These are phyloP conservation scores for Synaphobranchus kaupii DNA, from an alignment of 2,797 vertebrate species.

Conservation along the genomic window DNA sequence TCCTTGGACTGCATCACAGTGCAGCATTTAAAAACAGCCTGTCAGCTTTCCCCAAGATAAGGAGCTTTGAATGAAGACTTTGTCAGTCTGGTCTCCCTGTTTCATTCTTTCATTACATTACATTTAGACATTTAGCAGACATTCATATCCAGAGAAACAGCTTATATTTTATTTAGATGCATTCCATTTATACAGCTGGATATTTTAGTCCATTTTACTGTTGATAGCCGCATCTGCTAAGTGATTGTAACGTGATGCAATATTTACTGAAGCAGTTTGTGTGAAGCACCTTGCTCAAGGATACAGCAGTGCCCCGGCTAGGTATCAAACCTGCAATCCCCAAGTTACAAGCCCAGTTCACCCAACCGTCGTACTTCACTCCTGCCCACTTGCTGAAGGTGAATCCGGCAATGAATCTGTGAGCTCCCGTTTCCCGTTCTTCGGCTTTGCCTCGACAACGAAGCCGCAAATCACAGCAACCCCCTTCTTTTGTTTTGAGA, in stretches of 20 bases:
- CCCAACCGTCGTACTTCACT: neutral
- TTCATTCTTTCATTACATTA: neutral
- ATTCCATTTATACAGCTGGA: neutral
- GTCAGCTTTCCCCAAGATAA: conserved; percentile 1
- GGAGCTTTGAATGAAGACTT: neutral
- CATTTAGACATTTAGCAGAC: neutral
- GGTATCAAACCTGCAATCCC: neutral
- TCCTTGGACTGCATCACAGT: neutral
- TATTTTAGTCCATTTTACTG: neutral
- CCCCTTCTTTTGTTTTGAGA: neutral
- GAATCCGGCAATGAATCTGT: neutral
- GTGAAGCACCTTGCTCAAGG: neutral
- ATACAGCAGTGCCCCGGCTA: neutral
- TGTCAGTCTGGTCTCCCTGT: neutral
- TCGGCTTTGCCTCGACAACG: neutral
- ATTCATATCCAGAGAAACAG: neutral
- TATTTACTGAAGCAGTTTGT: neutral
- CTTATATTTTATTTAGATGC: conserved; percentile 1
- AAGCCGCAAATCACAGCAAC: neutral
- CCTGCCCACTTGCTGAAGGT: neutral
- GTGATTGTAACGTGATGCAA: neutral
- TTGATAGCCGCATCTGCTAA: neutral
- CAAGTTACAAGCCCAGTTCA: too few relatives aligned
- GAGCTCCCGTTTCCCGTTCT: neutral
- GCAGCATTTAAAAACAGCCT: neutral